These are phyloP conservation scores for Aphaenogaster rudis DNA, from an alignment of 1,140 invertebrate genomes.

Conservation along the genomic window DNA sequence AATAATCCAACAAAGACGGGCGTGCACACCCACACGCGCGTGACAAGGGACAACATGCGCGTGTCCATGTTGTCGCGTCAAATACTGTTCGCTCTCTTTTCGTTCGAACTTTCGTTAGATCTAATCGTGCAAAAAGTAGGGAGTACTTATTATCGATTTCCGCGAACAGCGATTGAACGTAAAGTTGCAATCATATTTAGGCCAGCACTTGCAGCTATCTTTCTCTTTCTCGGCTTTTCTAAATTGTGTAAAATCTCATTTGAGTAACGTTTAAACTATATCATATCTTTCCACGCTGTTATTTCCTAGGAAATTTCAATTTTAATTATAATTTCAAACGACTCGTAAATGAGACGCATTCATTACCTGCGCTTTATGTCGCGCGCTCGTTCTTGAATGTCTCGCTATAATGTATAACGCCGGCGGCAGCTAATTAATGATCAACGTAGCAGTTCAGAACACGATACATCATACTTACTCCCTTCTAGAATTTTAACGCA, in stretches of 20 bases:
- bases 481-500: constrained; percentile 31
- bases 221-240: too few relatives aligned
- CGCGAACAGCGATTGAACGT: not conserved
- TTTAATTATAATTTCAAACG: constrained; percentile 63
- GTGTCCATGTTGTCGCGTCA: not conserved
- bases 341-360: constrained; percentile 61
- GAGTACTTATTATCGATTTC: not conserved
- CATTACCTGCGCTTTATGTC: constrained; percentile 51
- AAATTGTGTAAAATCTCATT: not conserved
- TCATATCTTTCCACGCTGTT: constrained; percentile 18
- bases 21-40: not conserved
- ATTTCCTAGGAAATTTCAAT: constrained; percentile 51
- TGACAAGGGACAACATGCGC: not conserved
- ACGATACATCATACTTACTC: constrained; percentile 33
- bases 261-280: not conserved
- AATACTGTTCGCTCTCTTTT: not conserved
- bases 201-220: not conserved
- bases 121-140: not conserved
- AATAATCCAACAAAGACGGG: constrained; percentile 57
- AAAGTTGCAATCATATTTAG: constrained; percentile 11
- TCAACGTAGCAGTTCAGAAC: constrained; percentile 45
- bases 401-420: constrained; percentile 22
- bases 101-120: not conserved
- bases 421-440: constrained; percentile 50
- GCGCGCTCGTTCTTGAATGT: constrained; percentile 23